These are phyloP conservation scores for Plutella xylostella DNA, from an alignment of 2,888 invertebrate species.

Conservation along the genomic window DNA sequence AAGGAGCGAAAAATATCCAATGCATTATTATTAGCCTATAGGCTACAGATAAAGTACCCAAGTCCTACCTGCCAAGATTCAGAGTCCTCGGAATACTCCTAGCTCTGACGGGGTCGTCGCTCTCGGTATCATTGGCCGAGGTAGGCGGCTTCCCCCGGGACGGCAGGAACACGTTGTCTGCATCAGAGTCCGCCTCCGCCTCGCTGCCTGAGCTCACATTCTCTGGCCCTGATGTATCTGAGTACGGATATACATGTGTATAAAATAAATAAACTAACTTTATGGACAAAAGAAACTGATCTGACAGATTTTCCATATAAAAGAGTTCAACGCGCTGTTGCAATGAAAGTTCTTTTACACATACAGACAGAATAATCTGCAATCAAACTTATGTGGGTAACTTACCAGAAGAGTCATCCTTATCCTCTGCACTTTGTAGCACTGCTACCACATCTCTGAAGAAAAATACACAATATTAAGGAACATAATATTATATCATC, in stretches of 20 bases:
- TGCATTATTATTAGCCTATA: too few relatives aligned
- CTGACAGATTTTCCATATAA: background rate
- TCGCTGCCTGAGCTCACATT: conserved; percentile 65
- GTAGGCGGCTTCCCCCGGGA: conserved; percentile 46
- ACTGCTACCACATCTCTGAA: conserved; percentile 77
- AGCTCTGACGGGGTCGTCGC: conserved; percentile 27
- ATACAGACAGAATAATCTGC: too few relatives aligned
- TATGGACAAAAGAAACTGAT: too few relatives aligned
- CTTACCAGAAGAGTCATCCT: conserved; percentile 61
- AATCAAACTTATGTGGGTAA: too few relatives aligned
- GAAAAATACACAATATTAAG: conserved; percentile 16
- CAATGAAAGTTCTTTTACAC: too few relatives aligned
- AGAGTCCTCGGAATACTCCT: conserved; percentile 56
- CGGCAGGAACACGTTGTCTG: conserved; percentile 61
- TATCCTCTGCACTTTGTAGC: conserved; percentile 76
- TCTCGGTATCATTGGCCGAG: conserved; percentile 28
- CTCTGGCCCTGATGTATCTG: conserved; percentile 76
- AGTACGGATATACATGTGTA: background rate
- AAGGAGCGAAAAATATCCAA: too few relatives aligned
- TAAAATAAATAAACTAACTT: too few relatives aligned
- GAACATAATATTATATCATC: background rate
- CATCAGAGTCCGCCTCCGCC: conserved; percentile 60
- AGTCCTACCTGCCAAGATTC: conserved; percentile 50
- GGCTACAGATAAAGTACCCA: too few relatives aligned
- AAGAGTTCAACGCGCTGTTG: background rate